Evolutionary conservation across 2,888 invertebrate species (phyloP).

Genomic region (Drosophila siamana): DNA sequence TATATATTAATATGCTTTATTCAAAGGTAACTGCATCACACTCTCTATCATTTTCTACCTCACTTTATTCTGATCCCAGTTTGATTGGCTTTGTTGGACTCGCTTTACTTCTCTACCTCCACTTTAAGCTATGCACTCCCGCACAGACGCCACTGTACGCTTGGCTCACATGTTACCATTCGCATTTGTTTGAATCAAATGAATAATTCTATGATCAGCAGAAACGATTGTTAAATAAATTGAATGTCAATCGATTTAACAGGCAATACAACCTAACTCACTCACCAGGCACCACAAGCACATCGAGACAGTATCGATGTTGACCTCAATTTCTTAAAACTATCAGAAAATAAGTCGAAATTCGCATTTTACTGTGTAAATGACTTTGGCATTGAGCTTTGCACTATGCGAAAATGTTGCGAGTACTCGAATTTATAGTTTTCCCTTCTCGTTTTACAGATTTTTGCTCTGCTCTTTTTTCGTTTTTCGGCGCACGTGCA

Average conservation of each 20-base stretch:
- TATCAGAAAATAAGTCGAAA: slow-evolving; percentile 48
- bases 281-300: slow-evolving; percentile 4
- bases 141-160: neutral
- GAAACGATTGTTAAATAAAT: slow-evolving; percentile 49
- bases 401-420: slow-evolving; percentile 36
- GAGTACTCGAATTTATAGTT: slow-evolving; percentile 48
- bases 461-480: slow-evolving; percentile 14
- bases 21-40: too few relatives aligned
- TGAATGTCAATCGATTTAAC: slow-evolving; percentile 43
- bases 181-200: slow-evolving; percentile 22
- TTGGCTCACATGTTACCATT: neutral
- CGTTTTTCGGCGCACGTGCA: slow-evolving; percentile 46
- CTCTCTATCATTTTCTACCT: neutral
- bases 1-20: too few relatives aligned
- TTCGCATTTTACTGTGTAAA: slow-evolving; percentile 49
- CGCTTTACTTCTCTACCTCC: neutral
- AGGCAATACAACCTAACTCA: slow-evolving; percentile 1
- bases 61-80: neutral
- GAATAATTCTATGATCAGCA: slow-evolving; percentile 26
- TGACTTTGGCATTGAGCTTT: slow-evolving; percentile 39
- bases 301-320: slow-evolving; percentile 1
- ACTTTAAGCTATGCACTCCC: neutral
- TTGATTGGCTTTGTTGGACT: neutral
- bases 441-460: neutral
- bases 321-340: slow-evolving; percentile 53